phyloP scores from a whole-genome alignment of 2,888 invertebrate species.

The Drosophila affinis region DNA sequence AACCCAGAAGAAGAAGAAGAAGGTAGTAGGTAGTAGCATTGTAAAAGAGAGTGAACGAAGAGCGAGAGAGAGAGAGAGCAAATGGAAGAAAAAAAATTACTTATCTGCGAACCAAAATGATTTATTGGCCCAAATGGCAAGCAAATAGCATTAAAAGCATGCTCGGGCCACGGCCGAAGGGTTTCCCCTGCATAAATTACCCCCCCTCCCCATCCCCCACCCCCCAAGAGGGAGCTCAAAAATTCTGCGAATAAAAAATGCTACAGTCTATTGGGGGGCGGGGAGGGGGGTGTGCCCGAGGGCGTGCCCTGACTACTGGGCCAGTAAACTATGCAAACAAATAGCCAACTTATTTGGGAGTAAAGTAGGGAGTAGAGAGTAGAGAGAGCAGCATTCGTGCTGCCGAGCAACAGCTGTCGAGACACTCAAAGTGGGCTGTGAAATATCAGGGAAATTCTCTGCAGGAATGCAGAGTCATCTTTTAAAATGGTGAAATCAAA shows the following conservation, averaged over 20 bases:
- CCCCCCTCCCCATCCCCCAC: too few species aligned
- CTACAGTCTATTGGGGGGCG: constrained; percentile 1
- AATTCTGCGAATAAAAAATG: constrained; percentile 51
- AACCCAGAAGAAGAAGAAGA: constrained; percentile 14
- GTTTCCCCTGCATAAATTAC: constrained; percentile 72
- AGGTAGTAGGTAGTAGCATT: constrained; percentile 32
- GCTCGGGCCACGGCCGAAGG: constrained; percentile 61
- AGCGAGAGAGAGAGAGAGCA: neutral
- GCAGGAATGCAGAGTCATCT: constrained; percentile 25
- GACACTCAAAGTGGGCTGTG: constrained; percentile 29
- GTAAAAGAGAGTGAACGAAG: constrained; percentile 45
- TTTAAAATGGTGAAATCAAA: constrained; percentile 1
- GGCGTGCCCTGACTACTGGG: constrained; percentile 34
- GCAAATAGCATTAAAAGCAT: constrained; percentile 76
- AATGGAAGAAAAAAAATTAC: constrained; percentile 65
- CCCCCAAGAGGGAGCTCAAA: constrained; percentile 45
- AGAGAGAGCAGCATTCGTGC: constrained; percentile 38
- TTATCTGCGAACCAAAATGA: constrained; percentile 75
- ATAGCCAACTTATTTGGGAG: constrained; percentile 41
- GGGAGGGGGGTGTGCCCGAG: constrained; percentile 40
- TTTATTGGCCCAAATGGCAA: constrained; percentile 78
- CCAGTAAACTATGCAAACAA: constrained; percentile 58
- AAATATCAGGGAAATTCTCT: constrained; percentile 33
- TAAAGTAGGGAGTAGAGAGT: constrained; percentile 40
- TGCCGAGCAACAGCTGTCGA: constrained; percentile 38